Evolutionary conservation across 92 coral and sea anemone genomes (phyloP).

Genomic region (Isaurus tuberculatus): DNA sequence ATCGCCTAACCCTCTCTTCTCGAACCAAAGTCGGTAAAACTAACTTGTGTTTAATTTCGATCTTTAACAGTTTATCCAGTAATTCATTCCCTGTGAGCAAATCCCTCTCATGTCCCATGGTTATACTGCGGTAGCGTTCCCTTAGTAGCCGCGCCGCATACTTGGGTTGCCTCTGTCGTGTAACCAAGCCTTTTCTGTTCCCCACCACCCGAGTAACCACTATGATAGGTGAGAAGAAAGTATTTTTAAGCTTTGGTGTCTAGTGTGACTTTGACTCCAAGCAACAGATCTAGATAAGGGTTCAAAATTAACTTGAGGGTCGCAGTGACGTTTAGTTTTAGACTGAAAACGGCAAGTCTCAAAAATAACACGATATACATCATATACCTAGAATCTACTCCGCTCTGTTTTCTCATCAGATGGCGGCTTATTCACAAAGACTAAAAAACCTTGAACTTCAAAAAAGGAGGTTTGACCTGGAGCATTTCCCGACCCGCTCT

Average conservation of each 20-base stretch:
- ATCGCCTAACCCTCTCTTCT: constrained; percentile 38
- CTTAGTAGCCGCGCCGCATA: constrained; percentile 88
- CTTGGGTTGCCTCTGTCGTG: constrained; percentile 90
- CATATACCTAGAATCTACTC: too few relatives aligned
- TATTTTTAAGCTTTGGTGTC: too few relatives aligned
- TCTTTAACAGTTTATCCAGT: constrained; percentile 79
- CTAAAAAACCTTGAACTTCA: too few relatives aligned
- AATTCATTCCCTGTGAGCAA: constrained; percentile 84
- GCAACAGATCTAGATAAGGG: too few relatives aligned
- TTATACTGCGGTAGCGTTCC: constrained; percentile 81
- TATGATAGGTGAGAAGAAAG: constrained; percentile 15
- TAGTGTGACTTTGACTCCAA: too few relatives aligned
- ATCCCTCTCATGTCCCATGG: constrained; percentile 57
- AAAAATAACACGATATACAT: too few relatives aligned
- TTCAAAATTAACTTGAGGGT: background rate
- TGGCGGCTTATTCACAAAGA: too few relatives aligned
- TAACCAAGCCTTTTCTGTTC: constrained; percentile 90
- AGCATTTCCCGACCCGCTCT: too few relatives aligned
- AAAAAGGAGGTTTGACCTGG: too few relatives aligned
- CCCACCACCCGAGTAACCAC: constrained; percentile 80
- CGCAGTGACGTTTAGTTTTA: too few relatives aligned
- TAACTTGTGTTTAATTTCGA: constrained; percentile 52
- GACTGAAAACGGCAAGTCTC: background rate
- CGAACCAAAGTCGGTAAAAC: constrained; percentile 34
- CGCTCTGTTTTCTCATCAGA: too few relatives aligned